These are phyloP conservation scores for Ceyx melanurus DNA, from an alignment of 2,113 vertebrate species.

Conservation along the genomic window DNA sequence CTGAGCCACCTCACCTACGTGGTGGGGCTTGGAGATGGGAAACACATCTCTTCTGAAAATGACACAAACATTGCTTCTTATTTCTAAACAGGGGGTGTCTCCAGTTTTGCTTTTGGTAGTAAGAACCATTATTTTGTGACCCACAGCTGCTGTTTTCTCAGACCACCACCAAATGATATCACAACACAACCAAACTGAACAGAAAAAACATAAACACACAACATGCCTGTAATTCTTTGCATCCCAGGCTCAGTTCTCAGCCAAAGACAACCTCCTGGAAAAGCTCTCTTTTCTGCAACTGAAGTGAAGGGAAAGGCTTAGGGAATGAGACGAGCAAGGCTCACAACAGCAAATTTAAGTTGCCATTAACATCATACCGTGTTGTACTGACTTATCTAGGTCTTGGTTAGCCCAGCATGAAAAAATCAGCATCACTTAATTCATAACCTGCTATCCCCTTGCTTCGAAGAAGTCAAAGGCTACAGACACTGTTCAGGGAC, in stretches of 20 bases:
- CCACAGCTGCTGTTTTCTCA: background rate
- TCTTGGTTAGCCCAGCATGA: background rate
- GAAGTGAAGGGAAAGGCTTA: background rate
- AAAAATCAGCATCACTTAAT: background rate
- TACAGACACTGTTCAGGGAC: background rate
- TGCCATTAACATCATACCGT: background rate
- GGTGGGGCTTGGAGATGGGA: background rate
- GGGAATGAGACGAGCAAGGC: background rate
- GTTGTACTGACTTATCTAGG: background rate
- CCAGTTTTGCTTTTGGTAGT: background rate
- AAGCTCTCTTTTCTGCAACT: background rate
- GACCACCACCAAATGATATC: background rate
- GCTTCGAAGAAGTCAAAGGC: background rate
- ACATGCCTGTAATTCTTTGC: background rate
- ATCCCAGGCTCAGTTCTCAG: background rate
- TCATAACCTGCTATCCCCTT: background rate
- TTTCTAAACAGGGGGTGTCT: background rate
- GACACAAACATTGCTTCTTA: accelerated
- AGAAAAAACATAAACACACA: background rate
- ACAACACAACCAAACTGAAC: background rate
- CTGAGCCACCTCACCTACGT: background rate
- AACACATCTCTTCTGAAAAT: background rate
- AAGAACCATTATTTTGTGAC: background rate
- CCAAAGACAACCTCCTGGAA: background rate
- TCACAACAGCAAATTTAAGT: background rate